These are phyloP conservation scores for Hipposideros larvatus DNA, from an alignment of 2,797 vertebrate species.

Conservation along the genomic window DNA sequence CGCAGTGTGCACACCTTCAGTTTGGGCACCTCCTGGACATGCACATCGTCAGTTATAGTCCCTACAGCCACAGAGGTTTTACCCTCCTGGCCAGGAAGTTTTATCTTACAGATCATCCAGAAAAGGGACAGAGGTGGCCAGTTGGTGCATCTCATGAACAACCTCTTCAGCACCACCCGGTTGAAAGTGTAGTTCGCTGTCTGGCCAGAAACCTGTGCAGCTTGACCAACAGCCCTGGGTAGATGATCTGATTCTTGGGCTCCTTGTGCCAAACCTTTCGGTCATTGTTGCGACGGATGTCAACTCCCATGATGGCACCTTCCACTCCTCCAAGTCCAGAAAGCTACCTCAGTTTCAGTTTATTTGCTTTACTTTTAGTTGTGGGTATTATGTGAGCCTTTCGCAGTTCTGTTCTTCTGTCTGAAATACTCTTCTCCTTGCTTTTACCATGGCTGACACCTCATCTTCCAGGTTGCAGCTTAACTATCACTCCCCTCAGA, in stretches of 20 bases:
- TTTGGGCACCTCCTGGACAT: not conserved
- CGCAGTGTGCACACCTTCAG: not conserved
- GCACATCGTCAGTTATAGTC: not conserved
- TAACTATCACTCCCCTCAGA: not conserved
- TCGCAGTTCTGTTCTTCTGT: not conserved
- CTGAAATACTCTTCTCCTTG: not conserved
- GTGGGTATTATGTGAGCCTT: not conserved
- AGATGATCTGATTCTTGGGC: not conserved
- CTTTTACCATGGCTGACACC: not conserved
- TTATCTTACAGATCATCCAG: not conserved
- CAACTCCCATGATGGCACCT: not conserved
- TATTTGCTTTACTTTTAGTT: conserved; percentile 26
- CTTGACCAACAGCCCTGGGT: not conserved
- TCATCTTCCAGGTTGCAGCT: not conserved
- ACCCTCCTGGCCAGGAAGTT: not conserved
- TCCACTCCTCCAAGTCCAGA: not conserved
- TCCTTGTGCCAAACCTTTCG: not conserved
- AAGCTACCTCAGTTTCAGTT: not conserved
- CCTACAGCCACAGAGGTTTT: not conserved
- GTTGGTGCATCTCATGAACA: not conserved
- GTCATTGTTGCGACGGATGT: not conserved
- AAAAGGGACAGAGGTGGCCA: not conserved
- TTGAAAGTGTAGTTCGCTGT: not conserved
- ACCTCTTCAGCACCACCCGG: not conserved
- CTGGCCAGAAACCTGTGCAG: not conserved